Conservation (phyloP, 2,113 vertebrate species). For the Catharus bicknelli region DNA sequence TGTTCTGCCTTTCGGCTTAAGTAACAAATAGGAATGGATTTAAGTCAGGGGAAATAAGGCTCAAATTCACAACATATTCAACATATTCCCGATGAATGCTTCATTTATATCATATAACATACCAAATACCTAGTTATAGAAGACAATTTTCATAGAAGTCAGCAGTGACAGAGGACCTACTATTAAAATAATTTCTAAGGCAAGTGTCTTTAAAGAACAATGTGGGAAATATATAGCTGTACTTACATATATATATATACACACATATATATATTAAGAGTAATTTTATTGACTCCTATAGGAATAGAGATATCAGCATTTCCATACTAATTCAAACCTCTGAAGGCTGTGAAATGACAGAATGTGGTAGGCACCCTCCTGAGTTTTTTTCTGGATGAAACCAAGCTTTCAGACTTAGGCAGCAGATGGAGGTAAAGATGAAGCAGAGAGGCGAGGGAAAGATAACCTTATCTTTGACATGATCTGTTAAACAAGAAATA, state of each 20-base stretch:
- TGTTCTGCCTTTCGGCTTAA: background rate
- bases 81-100: background rate
- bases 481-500: conserved; percentile 32
- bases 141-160: background rate
- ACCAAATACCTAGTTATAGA: background rate
- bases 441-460: conserved; percentile 16
- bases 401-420: background rate
- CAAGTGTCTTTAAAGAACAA: background rate
- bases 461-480: conserved; percentile 18
- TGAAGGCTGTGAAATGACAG: background rate
- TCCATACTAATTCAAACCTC: background rate
- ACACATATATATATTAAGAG: background rate
- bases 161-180: background rate
- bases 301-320: background rate
- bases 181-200: background rate
- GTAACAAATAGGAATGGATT: background rate
- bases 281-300: background rate
- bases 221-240: background rate
- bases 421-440: background rate
- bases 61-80: background rate
- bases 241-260: background rate
- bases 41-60: background rate
- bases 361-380: background rate
- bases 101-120: background rate
- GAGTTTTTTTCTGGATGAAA: background rate